Conservation (phyloP, 2,888 invertebrate species). For the Pachliopta kotzebuea region DNA sequence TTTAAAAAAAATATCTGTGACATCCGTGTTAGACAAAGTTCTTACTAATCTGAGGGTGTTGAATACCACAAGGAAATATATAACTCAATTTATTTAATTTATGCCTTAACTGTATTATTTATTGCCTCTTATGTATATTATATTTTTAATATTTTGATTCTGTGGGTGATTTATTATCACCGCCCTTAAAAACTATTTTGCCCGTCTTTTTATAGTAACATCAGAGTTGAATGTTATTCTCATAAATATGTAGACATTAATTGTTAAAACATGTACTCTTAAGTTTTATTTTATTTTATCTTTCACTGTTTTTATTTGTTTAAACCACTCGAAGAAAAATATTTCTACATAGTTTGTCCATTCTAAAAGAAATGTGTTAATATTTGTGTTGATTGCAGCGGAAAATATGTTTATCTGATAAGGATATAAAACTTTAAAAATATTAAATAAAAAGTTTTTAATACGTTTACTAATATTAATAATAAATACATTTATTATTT, state of each 20-base stretch:
- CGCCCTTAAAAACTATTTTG: neutral
- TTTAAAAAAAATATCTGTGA: too few species aligned
- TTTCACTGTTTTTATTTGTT: neutral
- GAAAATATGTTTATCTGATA: neutral
- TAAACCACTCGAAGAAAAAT: slow-evolving; percentile 6
- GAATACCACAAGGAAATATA: too few species aligned
- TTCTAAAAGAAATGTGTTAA: neutral
- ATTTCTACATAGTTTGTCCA: slow-evolving; percentile 19
- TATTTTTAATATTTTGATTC: too few species aligned
- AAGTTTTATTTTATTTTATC: neutral
- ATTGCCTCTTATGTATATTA: too few species aligned
- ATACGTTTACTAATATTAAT: too few species aligned
- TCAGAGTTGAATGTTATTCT: neutral
- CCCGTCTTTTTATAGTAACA: neutral
- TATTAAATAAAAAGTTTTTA: neutral
- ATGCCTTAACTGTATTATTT: too few species aligned
- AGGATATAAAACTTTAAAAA: neutral
- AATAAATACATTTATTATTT: too few species aligned
- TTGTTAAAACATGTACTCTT: neutral
- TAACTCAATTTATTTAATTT: too few species aligned
- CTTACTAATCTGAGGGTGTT: too few species aligned
- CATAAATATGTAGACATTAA: neutral
- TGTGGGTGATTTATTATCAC: too few species aligned
- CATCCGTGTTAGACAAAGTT: too few species aligned
- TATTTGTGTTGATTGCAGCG: slow-evolving; percentile 1